Evolutionary conservation across 2,797 vertebrate species (phyloP), one percentile per base, ranked within the genome.

Genomic region (Microctenopoma stevenorrisi): DNA sequence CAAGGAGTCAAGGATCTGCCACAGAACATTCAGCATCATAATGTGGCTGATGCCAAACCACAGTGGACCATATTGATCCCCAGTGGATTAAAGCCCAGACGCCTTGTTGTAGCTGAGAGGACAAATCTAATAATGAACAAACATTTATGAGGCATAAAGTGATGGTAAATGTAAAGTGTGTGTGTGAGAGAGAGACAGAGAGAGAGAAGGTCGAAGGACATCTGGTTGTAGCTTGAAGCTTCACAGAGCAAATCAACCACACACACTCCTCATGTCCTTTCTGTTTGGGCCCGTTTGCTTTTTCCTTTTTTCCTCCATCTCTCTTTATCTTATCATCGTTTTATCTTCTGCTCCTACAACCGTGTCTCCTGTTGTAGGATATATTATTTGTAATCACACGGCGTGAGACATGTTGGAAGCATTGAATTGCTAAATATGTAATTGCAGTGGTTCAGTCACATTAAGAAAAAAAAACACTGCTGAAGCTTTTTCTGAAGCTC

Each of bases 171-270:
- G 48, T 26, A 50, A 26, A 51, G 5, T 40, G 35, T 13, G 22
- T 4, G 4, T 12, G 33, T 16, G 13, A 38, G 38, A 40, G 44
- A n/a, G 16, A 46, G n/a, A 9, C 2, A 42, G 33, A 10, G 25
- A 40, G 10, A 50, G 16, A 14, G 8, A 40, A 25, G 26, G 14
- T 7, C n/a, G 37, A 44, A 64, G 30, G 58, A 67, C 68, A 78
- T 78, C 64, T 78, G 69, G 25, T 52, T 68, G 64, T 72, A 38
- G 64, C 75, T 68, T 18, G 35, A 63, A 59, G 69, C 69, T 38
- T 54, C 5, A 48, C 15, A 49, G 9, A 72, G 35, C 43, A 68
- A 63, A 68, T 50, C 43, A 78, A 64, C 53, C 58, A 37, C 16
- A 59, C 16, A 50, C 10, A 9, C 13, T 63, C 74, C 47, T 67